A percentile compares a stretch with the other conserved stretches of the same genome.
Evolutionary conservation across 2,888 invertebrate species (phyloP).

Genomic region (Diaphora mendica): DNA sequence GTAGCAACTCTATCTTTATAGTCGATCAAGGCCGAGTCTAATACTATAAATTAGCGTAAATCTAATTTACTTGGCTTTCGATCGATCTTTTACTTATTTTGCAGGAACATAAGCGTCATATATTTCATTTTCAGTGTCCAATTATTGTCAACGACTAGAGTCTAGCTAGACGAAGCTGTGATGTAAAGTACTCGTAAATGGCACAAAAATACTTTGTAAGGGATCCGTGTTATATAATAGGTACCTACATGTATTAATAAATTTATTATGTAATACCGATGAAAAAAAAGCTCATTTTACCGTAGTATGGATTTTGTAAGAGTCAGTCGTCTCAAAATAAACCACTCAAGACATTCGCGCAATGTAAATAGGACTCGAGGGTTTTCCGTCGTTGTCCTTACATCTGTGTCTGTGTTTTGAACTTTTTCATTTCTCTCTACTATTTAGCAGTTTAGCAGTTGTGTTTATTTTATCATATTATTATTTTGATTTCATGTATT

Average conservation of each 20-base stretch:
- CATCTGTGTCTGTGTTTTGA: background rate
- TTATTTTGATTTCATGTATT: too few relatives aligned
- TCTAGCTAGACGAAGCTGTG: conserved; percentile 3
- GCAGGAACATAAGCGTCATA: conserved; percentile 1
- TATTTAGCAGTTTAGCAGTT: background rate
- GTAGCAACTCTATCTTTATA: background rate
- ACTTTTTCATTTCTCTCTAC: background rate
- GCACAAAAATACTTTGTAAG: background rate
- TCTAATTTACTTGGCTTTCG: background rate
- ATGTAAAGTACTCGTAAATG: background rate
- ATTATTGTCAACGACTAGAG: background rate
- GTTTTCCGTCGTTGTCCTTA: background rate
- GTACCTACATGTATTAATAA: too few relatives aligned
- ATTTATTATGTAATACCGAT: background rate
- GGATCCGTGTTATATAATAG: background rate
- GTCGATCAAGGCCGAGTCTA: background rate
- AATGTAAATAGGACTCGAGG: background rate
- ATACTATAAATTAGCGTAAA: background rate
- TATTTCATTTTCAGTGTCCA: background rate
- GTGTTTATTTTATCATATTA: too few relatives aligned
- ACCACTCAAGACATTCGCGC: background rate
- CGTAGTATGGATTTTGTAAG: background rate
- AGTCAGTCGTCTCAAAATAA: background rate
- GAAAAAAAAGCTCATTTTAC: background rate
- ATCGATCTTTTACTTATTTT: conserved; percentile 8